Conservation (phyloP, 2,113 vertebrate species). For the Sitta europaea region DNA sequence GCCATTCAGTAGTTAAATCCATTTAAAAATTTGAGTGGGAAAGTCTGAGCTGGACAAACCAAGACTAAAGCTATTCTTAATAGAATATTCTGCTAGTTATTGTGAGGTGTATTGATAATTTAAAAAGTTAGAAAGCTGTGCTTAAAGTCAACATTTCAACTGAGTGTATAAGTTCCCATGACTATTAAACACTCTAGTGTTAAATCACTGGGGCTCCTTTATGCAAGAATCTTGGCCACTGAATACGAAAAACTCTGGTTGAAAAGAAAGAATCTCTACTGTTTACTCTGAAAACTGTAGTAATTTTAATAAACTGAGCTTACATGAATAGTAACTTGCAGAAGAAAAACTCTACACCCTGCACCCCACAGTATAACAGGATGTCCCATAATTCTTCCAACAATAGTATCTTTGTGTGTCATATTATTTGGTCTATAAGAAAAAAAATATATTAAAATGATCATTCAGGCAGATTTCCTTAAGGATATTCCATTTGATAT, state of each 20-base stretch:
- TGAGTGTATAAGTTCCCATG: not conserved
- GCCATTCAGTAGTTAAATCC: not conserved
- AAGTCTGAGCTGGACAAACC: not conserved
- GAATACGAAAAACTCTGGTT: not conserved
- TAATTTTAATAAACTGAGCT: not conserved
- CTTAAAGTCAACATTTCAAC: not conserved
- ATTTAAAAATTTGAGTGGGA: not conserved
- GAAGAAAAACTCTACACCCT: not conserved
- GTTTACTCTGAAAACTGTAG: not conserved
- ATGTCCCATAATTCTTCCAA: not conserved
- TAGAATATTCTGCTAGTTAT: not conserved
- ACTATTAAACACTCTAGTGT: not conserved
- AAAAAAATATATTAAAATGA: not conserved
- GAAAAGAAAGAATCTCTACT: not conserved
- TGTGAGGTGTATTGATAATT: not conserved
- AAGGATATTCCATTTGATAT: not conserved
- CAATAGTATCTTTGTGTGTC: not conserved
- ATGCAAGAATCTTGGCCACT: not conserved
- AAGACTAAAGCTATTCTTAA: not conserved
- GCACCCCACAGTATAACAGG: not conserved
- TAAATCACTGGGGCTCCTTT: not conserved
- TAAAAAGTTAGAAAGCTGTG: not conserved
- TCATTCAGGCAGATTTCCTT: not conserved
- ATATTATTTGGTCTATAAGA: not conserved
- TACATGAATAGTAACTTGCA: not conserved